Evolutionary conservation across 2,888 invertebrate species (phyloP).

Genomic region (Neria commutata): DNA sequence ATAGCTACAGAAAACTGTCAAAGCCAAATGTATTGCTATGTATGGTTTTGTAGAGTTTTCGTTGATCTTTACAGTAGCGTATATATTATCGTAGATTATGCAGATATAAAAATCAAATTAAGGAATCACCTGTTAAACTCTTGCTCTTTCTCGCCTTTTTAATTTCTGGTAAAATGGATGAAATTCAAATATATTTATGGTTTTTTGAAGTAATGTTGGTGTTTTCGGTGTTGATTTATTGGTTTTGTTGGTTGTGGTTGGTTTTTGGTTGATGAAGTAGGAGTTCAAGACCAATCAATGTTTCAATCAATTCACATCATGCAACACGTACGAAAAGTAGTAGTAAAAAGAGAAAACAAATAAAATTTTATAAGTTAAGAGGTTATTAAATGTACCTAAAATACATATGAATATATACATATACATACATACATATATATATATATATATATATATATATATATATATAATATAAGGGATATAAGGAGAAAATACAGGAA

Average conservation of each 20-base stretch:
- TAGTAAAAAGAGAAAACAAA: conserved; percentile 45
- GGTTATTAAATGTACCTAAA: too few relatives aligned
- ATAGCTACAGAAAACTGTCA: too few relatives aligned
- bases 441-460: too few relatives aligned
- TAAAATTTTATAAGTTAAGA: too few relatives aligned
- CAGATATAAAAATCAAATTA: conserved; percentile 12
- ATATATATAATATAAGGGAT: too few relatives aligned
- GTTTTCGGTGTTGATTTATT: conserved; percentile 17
- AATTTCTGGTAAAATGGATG: conserved; percentile 73
- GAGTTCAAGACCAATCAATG: conserved; percentile 47
- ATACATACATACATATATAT: too few relatives aligned
- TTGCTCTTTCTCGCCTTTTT: conserved; percentile 95
- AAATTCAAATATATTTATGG: conserved; percentile 27
- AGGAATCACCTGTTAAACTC: conserved; percentile 82
- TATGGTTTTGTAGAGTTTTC: too few relatives aligned
- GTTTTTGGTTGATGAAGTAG: conserved; percentile 44
- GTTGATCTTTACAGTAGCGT: too few relatives aligned
- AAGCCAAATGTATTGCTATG: too few relatives aligned
- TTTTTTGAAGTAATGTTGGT: conserved; percentile 7
- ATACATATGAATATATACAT: conserved; percentile 36
- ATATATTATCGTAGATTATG: conserved; percentile 4
- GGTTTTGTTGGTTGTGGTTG: conserved; percentile 26
- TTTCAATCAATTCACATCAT: conserved; percentile 58
- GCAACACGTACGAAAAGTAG: conserved; percentile 50
- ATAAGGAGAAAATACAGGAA: too few relatives aligned